Percentiles rank a stretch among this genome's conserved stretches.
Conservation (phyloP, 2,113 vertebrate genomes). For the Ageneiosus marmoratus region DNA sequence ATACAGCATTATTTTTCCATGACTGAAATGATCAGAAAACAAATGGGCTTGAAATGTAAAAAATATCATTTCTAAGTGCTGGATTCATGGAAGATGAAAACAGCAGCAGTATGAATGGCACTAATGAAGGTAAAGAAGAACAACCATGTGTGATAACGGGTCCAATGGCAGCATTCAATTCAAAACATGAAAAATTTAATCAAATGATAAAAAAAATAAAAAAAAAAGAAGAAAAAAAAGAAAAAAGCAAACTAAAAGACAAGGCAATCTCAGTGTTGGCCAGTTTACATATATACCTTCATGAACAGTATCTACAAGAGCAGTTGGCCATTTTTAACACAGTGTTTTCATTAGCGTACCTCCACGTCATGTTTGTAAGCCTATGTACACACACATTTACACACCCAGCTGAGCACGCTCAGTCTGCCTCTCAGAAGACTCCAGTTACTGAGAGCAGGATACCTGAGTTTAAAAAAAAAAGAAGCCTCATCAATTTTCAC, state of each 20-base stretch:
- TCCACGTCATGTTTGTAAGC: slow-evolving; percentile 75
- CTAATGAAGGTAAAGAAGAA: slow-evolving; percentile 12
- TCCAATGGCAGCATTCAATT: slow-evolving; percentile 34
- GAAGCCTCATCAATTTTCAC: background rate
- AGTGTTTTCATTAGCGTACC: slow-evolving; percentile 79
- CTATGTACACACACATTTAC: slow-evolving; percentile 91
- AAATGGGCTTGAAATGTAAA: background rate
- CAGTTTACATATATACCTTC: slow-evolving; percentile 77
- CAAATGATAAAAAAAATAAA: slow-evolving; percentile 67
- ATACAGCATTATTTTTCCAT: slow-evolving; percentile 20
- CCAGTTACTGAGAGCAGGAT: slow-evolving; percentile 83
- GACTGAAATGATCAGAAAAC: background rate
- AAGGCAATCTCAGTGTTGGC: slow-evolving; percentile 87
- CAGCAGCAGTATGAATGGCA: background rate
- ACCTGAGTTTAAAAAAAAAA: slow-evolving; percentile 88
- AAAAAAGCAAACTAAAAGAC: slow-evolving; percentile 79
- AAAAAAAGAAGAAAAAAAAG: slow-evolving; percentile 71
- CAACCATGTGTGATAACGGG: background rate
- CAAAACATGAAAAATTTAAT: slow-evolving; percentile 66
- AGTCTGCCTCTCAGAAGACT: slow-evolving; percentile 73
- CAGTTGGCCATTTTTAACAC: slow-evolving; percentile 84
- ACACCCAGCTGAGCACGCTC: slow-evolving; percentile 73
- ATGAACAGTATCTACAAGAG: slow-evolving; percentile 86
- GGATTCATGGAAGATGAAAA: background rate
- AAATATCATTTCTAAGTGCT: background rate